Conservation (phyloP, 1,140 invertebrate species). For the Philopotamus ludificatus region DNA sequence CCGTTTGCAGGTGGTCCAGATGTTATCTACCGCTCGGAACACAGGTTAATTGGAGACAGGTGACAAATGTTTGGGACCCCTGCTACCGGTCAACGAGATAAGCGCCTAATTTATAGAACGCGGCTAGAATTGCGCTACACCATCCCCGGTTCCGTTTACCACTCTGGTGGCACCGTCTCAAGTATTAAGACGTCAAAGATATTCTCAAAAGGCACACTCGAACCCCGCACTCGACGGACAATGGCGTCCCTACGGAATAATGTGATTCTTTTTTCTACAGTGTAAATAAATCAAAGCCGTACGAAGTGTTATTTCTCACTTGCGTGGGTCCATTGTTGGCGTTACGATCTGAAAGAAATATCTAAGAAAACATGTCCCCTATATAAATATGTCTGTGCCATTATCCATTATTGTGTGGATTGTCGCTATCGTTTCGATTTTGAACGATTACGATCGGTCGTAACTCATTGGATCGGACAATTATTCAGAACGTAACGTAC, state of each 20-base stretch:
- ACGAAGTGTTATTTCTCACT: constrained; percentile 26
- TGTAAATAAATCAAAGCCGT: constrained; percentile 23
- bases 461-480: no score
- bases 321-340: constrained; percentile 24
- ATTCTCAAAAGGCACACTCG: not conserved
- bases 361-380: not conserved
- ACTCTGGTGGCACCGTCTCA: not conserved
- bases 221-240: not conserved
- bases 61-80: constrained; percentile 30
- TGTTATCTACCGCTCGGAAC: constrained; percentile 21
- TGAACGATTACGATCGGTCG: no score
- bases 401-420: not conserved
- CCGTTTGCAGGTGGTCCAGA: constrained; percentile 27
- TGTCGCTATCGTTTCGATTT: not conserved
- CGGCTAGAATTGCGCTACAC: not conserved
- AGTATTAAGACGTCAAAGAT: constrained; percentile 19
- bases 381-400: not conserved
- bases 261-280: constrained; percentile 9
- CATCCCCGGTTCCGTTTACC: not conserved
- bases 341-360: not conserved
- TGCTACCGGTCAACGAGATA: constrained; percentile 21
- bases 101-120: constrained; percentile 15
- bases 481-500: no score
- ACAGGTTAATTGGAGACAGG: constrained; percentile 28
- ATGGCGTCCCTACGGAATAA: constrained; percentile 3